Conservation (phyloP, 2,113 vertebrate genomes). For the Smithornis capensis region DNA sequence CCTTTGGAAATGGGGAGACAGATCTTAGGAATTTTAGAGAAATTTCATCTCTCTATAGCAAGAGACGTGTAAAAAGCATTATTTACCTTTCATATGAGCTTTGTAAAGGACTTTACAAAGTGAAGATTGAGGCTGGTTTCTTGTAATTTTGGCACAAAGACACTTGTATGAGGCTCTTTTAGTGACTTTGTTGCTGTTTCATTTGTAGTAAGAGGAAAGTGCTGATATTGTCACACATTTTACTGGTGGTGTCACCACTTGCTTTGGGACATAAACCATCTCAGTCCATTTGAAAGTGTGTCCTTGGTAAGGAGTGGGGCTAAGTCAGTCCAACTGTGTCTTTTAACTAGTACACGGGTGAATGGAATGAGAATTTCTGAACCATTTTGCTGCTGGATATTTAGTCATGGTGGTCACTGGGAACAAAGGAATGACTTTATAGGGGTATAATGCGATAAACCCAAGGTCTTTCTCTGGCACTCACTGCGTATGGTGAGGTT, state of each 20-base stretch:
- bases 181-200: neutral
- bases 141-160: neutral
- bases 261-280: neutral
- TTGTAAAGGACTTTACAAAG: neutral
- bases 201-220: neutral
- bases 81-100: neutral
- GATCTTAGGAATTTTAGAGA: neutral
- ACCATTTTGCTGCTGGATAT: neutral
- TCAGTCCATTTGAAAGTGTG: neutral
- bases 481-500: neutral
- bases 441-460: neutral
- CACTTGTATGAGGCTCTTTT: neutral
- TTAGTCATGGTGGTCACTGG: neutral
- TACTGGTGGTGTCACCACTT: neutral
- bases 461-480: neutral
- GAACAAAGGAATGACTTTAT: neutral
- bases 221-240: neutral
- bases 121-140: neutral
- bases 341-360: neutral
- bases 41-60: neutral
- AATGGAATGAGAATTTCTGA: neutral
- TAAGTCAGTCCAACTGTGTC: neutral
- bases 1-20: neutral
- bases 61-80: neutral
- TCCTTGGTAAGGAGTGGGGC: neutral